These are phyloP conservation scores for Corythoichthys haematopterus DNA, from an alignment of 2,113 vertebrate species.

Conservation along the genomic window DNA sequence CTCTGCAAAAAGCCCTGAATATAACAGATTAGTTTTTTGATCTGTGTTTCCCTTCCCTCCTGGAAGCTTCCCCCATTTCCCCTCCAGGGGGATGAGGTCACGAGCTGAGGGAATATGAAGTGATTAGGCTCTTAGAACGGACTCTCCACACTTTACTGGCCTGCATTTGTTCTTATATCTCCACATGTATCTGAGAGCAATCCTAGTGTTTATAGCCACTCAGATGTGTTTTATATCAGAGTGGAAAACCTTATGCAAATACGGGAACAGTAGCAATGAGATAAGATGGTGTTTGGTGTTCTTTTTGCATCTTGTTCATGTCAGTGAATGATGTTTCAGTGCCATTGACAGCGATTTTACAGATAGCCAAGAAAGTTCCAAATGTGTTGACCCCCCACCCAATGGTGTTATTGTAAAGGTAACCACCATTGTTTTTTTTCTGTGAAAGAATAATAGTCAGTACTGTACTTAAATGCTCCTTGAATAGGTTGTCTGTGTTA, in stretches of 20 bases:
- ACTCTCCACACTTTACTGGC: constrained; percentile 18
- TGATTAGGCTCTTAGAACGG: constrained; percentile 50
- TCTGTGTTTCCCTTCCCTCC: constrained; percentile 1
- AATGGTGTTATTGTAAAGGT: constrained; percentile 11
- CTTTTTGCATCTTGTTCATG: not conserved
- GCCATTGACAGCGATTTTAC: not conserved
- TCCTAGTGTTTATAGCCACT: constrained; percentile 13
- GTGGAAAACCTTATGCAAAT: constrained; percentile 9
- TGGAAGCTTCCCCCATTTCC: constrained; percentile 10
- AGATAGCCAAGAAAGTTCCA: constrained; percentile 18
- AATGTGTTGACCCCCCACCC: constrained; percentile 39
- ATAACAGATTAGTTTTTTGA: not conserved
- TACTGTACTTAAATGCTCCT: not conserved
- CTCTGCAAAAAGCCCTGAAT: constrained; percentile 4
- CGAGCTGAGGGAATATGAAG: constrained; percentile 53
- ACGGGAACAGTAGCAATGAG: not conserved
- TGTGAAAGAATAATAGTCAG: constrained; percentile 8
- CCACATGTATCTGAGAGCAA: constrained; percentile 14
- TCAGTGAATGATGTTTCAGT: no score
- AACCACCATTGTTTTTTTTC: not conserved
- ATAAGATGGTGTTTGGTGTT: not conserved
- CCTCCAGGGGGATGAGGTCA: constrained; percentile 65
- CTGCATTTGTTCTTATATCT: constrained; percentile 29
- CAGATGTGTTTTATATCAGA: constrained; percentile 13
- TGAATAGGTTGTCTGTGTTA: not conserved